Evolutionary conservation across 2,888 invertebrate genomes (phyloP).

Genomic region (Synergus japonicus): DNA sequence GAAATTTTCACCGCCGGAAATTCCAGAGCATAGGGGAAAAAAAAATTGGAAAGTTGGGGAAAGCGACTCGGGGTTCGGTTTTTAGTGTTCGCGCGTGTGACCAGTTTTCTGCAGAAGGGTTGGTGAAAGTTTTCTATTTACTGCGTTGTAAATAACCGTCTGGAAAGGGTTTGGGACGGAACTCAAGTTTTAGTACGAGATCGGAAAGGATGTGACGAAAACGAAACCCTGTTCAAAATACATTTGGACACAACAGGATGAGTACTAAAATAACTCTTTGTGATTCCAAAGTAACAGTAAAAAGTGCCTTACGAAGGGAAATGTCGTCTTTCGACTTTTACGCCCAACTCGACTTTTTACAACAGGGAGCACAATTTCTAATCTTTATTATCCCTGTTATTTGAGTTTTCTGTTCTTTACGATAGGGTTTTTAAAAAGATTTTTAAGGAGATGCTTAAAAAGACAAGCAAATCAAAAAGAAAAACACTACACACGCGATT

Average conservation of each 20-base stretch:
- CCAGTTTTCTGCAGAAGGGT: constrained; percentile 69
- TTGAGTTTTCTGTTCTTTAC: constrained; percentile 2
- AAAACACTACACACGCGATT: too few relatives aligned
- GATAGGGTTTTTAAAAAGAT: background rate
- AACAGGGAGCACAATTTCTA: constrained; percentile 37
- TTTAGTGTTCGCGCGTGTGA: constrained; percentile 53
- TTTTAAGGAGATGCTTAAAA: background rate
- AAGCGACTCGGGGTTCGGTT: constrained; percentile 59
- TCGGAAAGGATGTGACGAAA: constrained; percentile 36
- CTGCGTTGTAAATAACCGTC: constrained; percentile 71
- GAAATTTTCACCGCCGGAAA: constrained; percentile 17
- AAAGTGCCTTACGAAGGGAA: constrained; percentile 36
- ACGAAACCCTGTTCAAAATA: constrained; percentile 35
- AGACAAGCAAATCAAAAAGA: too few relatives aligned
- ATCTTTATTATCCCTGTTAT: constrained; percentile 33
- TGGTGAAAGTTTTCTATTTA: constrained; percentile 75
- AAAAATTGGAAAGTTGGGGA: constrained; percentile 50
- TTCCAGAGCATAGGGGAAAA: constrained; percentile 39
- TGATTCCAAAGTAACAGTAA: constrained; percentile 31
- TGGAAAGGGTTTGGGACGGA: constrained; percentile 59
- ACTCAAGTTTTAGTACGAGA: constrained; percentile 37
- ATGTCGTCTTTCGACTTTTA: constrained; percentile 27
- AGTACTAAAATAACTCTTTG: constrained; percentile 40
- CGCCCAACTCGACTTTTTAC: constrained; percentile 19
- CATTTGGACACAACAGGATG: constrained; percentile 29